Evolutionary conservation across 64 coral and sea anemone genomes (phyloP).

Genomic region (Montipora foliosa): DNA sequence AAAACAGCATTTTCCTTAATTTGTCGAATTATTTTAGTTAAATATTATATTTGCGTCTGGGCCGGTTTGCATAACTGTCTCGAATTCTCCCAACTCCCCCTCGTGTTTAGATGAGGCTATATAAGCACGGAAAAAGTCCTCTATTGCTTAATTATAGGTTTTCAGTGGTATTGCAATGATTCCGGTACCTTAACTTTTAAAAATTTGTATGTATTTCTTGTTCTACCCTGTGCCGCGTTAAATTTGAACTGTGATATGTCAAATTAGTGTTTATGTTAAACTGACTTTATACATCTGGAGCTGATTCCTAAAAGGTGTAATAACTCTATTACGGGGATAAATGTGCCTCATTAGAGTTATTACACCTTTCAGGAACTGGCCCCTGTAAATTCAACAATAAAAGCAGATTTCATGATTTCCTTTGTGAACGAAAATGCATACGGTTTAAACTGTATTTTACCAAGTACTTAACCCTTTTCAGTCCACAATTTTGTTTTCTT

Average conservation of each 20-base stretch:
- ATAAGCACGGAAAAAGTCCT: too few species aligned
- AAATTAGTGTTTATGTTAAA: not conserved
- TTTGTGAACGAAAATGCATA: not conserved
- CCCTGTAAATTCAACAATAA: not conserved
- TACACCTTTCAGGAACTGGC: too few species aligned
- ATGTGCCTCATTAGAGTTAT: too few species aligned
- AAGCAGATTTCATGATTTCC: not conserved
- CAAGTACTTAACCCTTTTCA: not conserved
- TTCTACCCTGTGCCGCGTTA: not conserved
- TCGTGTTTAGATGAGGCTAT: too few species aligned
- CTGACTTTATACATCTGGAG: not conserved
- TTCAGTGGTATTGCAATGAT: not conserved
- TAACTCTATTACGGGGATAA: too few species aligned
- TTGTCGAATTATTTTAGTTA: too few species aligned
- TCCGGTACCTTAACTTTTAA: not conserved
- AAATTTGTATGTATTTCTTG: not conserved
- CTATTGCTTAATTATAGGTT: too few species aligned
- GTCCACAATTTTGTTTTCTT: not conserved
- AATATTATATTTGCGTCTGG: too few species aligned
- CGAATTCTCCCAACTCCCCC: too few species aligned
- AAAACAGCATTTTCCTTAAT: too few species aligned
- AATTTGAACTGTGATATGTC: not conserved
- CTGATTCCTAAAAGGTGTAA: not conserved
- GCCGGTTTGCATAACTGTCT: too few species aligned
- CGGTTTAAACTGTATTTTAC: slow-evolving; percentile 6